Percentiles rank a stretch among this genome's conserved stretches.
Conservation (phyloP, 2,888 invertebrate species). For the Mythimna albipuncta region DNA sequence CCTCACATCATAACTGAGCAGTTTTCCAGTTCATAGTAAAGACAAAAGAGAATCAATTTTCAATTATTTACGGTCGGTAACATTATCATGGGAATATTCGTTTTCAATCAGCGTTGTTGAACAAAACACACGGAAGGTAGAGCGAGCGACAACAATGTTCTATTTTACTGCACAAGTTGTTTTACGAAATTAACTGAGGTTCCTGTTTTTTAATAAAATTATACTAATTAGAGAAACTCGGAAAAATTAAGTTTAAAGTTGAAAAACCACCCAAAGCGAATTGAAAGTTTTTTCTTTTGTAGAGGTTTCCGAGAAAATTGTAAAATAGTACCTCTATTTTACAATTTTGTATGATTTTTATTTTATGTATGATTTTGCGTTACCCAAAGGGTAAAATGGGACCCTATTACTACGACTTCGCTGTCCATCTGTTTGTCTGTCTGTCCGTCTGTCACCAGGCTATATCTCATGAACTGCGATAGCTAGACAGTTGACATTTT, state of each 20-base stretch:
- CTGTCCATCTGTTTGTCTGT: too few species aligned
- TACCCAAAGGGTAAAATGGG: too few species aligned
- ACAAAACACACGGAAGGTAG: conserved; percentile 5
- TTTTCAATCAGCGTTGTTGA: conserved; percentile 6
- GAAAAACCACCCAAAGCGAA: background rate
- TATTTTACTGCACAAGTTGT: background rate
- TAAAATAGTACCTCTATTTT: background rate
- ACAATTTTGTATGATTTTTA: too few species aligned
- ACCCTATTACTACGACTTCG: too few species aligned
- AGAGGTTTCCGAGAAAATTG: background rate
- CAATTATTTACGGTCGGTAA: background rate
- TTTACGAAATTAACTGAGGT: background rate
- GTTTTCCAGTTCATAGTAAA: background rate
- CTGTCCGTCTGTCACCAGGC: too few species aligned
- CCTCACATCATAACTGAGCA: background rate
- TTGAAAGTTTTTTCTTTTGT: too few species aligned
- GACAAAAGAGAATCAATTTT: conserved; percentile 7
- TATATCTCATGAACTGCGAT: too few species aligned
- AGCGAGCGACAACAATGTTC: background rate
- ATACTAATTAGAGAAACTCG: background rate
- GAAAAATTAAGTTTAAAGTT: background rate
- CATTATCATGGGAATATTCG: background rate
- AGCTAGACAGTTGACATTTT: too few species aligned
- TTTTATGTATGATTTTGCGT: too few species aligned
- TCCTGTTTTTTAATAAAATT: conserved; percentile 22